A percentile compares a stretch with the other conserved stretches of the same genome.
These are phyloP conservation scores for Sardina pilchardus DNA, from an alignment of 2,113 vertebrate species.

Conservation along the genomic window DNA sequence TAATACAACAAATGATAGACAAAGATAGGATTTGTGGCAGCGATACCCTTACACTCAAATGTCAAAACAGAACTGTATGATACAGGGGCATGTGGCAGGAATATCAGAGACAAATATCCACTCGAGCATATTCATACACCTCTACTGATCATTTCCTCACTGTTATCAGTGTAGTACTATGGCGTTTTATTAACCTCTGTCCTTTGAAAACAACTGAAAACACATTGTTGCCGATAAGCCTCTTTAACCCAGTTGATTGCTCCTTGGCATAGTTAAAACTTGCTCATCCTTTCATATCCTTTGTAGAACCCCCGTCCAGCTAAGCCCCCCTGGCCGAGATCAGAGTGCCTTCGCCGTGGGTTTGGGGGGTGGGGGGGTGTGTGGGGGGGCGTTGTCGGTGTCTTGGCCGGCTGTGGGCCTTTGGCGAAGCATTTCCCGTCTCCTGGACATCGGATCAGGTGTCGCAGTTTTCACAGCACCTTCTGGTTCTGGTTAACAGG, in stretches of 20 bases:
- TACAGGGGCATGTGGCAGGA: background rate
- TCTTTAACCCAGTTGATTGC: conserved; percentile 4
- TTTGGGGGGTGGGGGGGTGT: background rate
- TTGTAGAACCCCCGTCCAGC: background rate
- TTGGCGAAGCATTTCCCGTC: conserved; percentile 59
- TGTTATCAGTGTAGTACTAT: background rate
- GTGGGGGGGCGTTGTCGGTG: conserved; percentile 31
- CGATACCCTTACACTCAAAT: background rate
- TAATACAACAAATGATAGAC: background rate
- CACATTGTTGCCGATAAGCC: background rate
- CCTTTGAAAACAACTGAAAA: background rate
- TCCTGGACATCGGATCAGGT: conserved; percentile 75
- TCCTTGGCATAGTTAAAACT: background rate
- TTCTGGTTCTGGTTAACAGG: conserved; percentile 81
- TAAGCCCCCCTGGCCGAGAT: background rate
- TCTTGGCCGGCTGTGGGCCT: conserved; percentile 57
- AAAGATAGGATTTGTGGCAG: background rate
- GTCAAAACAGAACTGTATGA: background rate
- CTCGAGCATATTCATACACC: background rate
- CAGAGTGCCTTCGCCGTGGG: background rate
- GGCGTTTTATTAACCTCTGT: background rate
- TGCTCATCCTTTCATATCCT: conserved; percentile 18
- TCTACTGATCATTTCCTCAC: background rate
- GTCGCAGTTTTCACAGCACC: conserved; percentile 78
- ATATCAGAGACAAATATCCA: background rate